A percentile compares a stretch with the other conserved stretches of the same genome.
Conservation (phyloP, 2,888 invertebrate genomes). For the Diarsia brunnea region DNA sequence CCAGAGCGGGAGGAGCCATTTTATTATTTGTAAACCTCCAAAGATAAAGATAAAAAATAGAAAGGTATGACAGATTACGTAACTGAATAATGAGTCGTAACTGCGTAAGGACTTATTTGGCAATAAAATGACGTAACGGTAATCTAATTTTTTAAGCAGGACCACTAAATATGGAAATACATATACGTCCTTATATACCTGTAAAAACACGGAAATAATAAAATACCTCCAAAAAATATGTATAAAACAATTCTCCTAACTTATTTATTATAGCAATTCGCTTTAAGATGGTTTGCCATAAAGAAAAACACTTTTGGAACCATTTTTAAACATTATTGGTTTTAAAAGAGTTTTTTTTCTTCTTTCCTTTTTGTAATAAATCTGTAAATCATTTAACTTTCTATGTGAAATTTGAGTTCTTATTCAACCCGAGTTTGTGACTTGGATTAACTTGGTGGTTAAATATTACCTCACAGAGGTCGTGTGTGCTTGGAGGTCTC, state of each 20-base stretch:
- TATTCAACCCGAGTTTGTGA: background rate
- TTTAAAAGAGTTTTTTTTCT: background rate
- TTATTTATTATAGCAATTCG: constrained; percentile 29
- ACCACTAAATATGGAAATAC: background rate
- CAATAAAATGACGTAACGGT: too few relatives aligned
- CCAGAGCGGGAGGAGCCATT: too few relatives aligned
- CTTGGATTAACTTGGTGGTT: constrained; percentile 22
- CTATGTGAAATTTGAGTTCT: background rate
- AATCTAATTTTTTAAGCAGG: too few relatives aligned
- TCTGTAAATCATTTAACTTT: background rate
- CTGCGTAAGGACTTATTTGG: too few relatives aligned
- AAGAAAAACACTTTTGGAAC: background rate
- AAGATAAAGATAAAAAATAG: too few relatives aligned
- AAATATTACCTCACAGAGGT: constrained; percentile 20
- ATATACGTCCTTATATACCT: background rate
- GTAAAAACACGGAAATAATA: background rate
- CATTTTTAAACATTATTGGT: background rate
- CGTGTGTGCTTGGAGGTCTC: constrained; percentile 16
- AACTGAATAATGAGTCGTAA: too few relatives aligned
- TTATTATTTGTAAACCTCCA: too few relatives aligned
- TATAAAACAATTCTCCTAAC: constrained; percentile 4
- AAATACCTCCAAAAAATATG: background rate
- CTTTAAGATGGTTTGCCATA: background rate
- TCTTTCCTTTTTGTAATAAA: background rate
- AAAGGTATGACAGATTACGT: too few relatives aligned